Base-by-base conservation (phyloP, 2,113 vertebrate genomes). In the Burhinus bistriatus region DNA sequence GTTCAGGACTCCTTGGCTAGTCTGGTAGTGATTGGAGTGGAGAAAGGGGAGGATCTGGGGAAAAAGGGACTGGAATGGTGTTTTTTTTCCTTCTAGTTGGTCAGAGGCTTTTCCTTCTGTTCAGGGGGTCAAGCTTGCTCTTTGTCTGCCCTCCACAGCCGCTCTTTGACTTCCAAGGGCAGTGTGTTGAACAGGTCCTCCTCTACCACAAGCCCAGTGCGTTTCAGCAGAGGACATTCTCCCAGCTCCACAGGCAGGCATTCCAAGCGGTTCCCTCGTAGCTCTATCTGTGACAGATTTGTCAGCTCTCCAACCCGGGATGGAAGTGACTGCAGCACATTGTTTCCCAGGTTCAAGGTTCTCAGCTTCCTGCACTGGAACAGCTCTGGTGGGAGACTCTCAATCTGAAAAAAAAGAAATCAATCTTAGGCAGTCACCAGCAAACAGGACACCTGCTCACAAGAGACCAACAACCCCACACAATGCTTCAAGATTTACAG, bases 301-400 rank as follows among this genome's bases (percentile, higher is more conserved):
- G 98, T 99, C 69, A 99, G 98, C 96, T 99, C 99, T 2, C 99
- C 99, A 59, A 99, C 99, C 66, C 99, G 97, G 0, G 99, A 99
- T 0, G 99, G 99, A 87, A 99, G 98, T 0, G 98, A 98, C 96
- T 99, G 99, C 95, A 99, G 96, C 87, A 99, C 99, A 49, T 99
- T 99, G 98, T 99, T 99, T 7, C 99, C 99, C 95, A 99, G 98
- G 97, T 99, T 98, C 81, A 99, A 98, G 54, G 99, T 99, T 79
- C 99, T 98, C 75, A 99, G 98, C 95, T 99, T 99, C 97, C 99
- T 99, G 96, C 99, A 99, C 98, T 99, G 99, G 98, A 99, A 99
- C 73, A 99, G 98, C 96, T 99, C 99, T 0, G 99, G 98, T 6
- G 99, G 99, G 66, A 99, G 98, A 9, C 96, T 98, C 98, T 99